Evolutionary conservation across 2,113 vertebrate species (phyloP).

Genomic region (Oxygymnocypris stewartii): DNA sequence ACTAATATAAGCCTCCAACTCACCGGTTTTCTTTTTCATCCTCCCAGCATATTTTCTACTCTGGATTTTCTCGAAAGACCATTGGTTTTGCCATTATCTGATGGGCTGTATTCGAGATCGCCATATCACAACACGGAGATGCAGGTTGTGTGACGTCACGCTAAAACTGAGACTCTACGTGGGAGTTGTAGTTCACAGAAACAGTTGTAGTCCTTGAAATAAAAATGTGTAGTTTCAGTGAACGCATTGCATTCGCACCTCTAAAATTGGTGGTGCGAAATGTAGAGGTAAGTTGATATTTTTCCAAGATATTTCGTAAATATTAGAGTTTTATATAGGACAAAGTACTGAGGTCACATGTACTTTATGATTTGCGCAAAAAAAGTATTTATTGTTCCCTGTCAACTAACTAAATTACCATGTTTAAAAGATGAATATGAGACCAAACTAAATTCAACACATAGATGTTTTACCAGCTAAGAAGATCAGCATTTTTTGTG

Average conservation of each 20-base stretch:
- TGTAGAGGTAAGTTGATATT: neutral
- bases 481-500: too few relatives aligned
- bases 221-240: neutral
- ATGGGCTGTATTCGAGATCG: slow-evolving; percentile 63
- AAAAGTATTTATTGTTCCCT: too few relatives aligned
- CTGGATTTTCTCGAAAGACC: neutral
- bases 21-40: neutral
- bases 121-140: slow-evolving; percentile 35
- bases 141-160: slow-evolving; percentile 64
- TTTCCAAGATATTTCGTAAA: neutral
- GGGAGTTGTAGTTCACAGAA: slow-evolving; percentile 34
- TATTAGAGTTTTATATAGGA: neutral
- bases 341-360: neutral
- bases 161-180: neutral
- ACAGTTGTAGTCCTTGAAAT: neutral
- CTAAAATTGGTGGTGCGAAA: too few relatives aligned
- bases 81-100: slow-evolving; percentile 44
- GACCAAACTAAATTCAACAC: too few relatives aligned
- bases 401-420: too few relatives aligned
- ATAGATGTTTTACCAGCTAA: too few relatives aligned
- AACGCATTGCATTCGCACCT: neutral
- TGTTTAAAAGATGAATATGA: too few relatives aligned
- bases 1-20: slow-evolving; percentile 9
- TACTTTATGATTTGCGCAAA: neutral
- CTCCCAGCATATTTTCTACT: neutral